Evolutionary conservation across 1,140 invertebrate species (phyloP).

Genomic region (Anoplophora glabripennis): DNA sequence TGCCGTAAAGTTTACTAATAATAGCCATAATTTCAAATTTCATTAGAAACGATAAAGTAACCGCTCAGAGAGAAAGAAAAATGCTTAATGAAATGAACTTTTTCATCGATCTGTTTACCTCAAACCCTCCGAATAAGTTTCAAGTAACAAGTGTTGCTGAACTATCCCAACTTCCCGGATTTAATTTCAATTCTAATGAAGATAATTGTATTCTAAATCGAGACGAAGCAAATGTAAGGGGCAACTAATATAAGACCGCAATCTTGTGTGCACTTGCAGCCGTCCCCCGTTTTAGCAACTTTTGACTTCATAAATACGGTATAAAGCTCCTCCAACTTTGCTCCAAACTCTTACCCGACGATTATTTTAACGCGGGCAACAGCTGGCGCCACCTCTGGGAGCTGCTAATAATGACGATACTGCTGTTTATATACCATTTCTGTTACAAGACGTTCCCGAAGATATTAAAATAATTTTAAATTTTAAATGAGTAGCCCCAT

Average conservation of each 20-base stretch:
- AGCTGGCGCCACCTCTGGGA: constrained; percentile 21
- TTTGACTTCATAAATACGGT: constrained; percentile 26
- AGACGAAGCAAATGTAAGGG: constrained; percentile 11
- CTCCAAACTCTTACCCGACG: constrained; percentile 20
- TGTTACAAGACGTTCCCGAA: too few relatives aligned
- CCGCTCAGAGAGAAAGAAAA: too few relatives aligned
- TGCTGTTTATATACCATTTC: not conserved
- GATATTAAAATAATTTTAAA: too few relatives aligned
- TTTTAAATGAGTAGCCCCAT: too few relatives aligned
- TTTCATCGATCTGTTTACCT: too few relatives aligned
- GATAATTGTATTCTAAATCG: constrained; percentile 13
- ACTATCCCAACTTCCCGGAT: not conserved
- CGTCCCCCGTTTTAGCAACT: constrained; percentile 22
- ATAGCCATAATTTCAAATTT: too few relatives aligned
- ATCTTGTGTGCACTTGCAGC: constrained; percentile 19
- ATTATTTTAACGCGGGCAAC: constrained; percentile 24
- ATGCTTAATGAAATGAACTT: too few relatives aligned
- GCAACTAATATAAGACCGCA: constrained; percentile 14
- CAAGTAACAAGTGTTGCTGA: too few relatives aligned
- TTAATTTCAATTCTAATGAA: constrained; percentile 2
- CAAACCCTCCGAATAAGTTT: too few relatives aligned
- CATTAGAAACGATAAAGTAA: too few relatives aligned
- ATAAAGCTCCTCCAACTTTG: constrained; percentile 25
- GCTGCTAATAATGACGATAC: constrained; percentile 13
- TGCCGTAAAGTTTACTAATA: too few relatives aligned